Evolutionary conservation across 2,113 vertebrate species (phyloP).

Genomic region (Caretta caretta): DNA sequence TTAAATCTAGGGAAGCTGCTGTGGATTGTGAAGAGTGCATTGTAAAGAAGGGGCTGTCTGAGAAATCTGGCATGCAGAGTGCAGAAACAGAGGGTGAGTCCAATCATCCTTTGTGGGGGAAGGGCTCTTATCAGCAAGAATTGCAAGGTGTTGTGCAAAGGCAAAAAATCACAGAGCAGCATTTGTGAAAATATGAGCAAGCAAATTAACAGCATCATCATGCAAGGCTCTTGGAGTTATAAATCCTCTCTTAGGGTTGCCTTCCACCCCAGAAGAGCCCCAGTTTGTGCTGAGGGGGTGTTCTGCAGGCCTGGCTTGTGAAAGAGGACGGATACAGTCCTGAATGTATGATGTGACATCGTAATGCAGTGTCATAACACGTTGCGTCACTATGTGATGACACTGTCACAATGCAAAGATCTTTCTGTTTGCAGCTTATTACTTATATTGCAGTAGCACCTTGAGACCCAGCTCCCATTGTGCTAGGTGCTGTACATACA

Average conservation of each 20-base stretch:
- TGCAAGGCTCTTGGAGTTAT: neutral
- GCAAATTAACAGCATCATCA: neutral
- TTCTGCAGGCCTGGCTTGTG: neutral
- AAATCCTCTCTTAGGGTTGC: neutral
- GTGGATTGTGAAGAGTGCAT: fast-evolving
- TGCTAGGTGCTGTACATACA: neutral
- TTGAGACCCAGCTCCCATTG: neutral
- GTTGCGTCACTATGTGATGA: neutral
- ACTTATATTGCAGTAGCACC: neutral
- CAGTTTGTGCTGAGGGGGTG: neutral
- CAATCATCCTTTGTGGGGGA: neutral
- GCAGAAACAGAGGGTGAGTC: neutral
- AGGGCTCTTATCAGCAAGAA: neutral
- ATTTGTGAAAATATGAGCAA: neutral
- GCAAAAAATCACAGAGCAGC: neutral
- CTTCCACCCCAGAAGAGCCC: fast-evolving
- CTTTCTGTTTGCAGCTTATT: neutral
- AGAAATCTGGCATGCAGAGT: neutral
- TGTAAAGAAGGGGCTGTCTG: neutral
- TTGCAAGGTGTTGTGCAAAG: neutral
- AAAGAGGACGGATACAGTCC: fast-evolving
- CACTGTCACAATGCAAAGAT: neutral
- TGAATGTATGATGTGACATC: fast-evolving
- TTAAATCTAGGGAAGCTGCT: neutral
- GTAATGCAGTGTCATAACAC: neutral